These are phyloP conservation scores for Pavo muticus DNA, from an alignment of 2,113 vertebrate genomes.

Conservation along the genomic window DNA sequence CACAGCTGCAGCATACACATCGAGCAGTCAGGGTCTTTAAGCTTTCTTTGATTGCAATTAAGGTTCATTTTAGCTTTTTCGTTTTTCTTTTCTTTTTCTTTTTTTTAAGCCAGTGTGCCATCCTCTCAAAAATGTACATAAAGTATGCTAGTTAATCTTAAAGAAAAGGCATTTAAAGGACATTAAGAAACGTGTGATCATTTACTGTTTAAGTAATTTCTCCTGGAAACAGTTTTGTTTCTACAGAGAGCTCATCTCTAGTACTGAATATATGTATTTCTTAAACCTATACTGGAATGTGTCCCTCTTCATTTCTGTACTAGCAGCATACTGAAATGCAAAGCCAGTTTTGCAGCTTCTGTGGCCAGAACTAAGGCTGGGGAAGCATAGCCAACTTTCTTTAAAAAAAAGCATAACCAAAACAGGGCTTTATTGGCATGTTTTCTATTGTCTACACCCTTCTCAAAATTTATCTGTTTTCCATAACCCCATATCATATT, in stretches of 20 bases:
- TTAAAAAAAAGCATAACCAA: not conserved
- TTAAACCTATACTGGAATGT: not conserved
- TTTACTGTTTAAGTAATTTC: slow-evolving; percentile 26
- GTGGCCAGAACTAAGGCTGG: not conserved
- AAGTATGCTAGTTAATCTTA: slow-evolving; percentile 41
- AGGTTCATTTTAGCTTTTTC: slow-evolving; percentile 82
- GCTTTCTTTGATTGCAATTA: slow-evolving; percentile 82
- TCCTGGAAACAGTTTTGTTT: slow-evolving; percentile 34
- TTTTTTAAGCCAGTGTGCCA: slow-evolving; percentile 81
- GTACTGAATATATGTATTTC: not conserved
- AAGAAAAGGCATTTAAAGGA: slow-evolving; percentile 21
- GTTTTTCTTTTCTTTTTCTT: not conserved
- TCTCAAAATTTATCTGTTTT: not conserved
- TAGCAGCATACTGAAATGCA: slow-evolving; percentile 27
- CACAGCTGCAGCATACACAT: slow-evolving; percentile 7
- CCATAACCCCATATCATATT: not conserved
- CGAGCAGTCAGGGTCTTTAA: slow-evolving; percentile 72
- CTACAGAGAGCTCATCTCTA: not conserved
- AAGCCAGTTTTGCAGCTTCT: slow-evolving; percentile 18
- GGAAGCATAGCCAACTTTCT: not conserved
- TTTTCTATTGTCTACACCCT: not conserved
- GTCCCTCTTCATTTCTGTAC: slow-evolving; percentile 11
- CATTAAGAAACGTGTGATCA: not conserved
- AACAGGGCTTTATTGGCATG: not conserved
- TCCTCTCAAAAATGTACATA: slow-evolving; percentile 69